These are phyloP conservation scores for Microtus richardsoni DNA, from an alignment of 2,113 vertebrate species.

Conservation along the genomic window DNA sequence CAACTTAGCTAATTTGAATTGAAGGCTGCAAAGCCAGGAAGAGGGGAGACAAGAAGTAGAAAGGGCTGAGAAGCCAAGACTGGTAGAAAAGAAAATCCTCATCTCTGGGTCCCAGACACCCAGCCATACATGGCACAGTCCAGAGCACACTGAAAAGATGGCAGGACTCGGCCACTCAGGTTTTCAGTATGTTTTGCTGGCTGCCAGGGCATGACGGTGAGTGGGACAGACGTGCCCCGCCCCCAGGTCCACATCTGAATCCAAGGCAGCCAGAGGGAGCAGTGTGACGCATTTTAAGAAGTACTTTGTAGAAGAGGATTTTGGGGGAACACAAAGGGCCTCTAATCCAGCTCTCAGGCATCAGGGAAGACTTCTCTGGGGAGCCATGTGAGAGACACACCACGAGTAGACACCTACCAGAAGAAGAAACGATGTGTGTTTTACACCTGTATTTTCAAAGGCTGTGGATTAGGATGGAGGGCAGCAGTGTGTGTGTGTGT, in stretches of 20 bases:
- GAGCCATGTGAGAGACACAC: background rate
- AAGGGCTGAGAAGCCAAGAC: background rate
- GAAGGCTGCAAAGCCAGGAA: slow-evolving; percentile 12
- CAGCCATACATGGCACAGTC: background rate
- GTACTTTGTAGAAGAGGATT: background rate
- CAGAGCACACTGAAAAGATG: background rate
- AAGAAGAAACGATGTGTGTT: background rate
- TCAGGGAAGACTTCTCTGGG: background rate
- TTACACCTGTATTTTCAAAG: background rate
- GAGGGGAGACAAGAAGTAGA: background rate
- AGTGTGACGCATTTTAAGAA: background rate
- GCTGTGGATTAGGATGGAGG: background rate
- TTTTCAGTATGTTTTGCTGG: background rate
- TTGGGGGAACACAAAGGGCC: background rate
- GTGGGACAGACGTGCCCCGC: background rate
- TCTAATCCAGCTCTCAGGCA: background rate
- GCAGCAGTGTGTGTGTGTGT: rapidly evolving
- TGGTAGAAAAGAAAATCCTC: background rate
- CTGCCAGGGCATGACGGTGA: background rate
- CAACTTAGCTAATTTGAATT: slow-evolving; percentile 56
- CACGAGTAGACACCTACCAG: background rate
- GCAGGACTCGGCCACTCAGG: background rate
- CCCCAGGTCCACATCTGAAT: background rate
- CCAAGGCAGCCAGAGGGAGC: background rate
- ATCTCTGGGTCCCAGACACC: no score